Conservation (phyloP, 2,797 vertebrate species). For the Pitangus sulphuratus region DNA sequence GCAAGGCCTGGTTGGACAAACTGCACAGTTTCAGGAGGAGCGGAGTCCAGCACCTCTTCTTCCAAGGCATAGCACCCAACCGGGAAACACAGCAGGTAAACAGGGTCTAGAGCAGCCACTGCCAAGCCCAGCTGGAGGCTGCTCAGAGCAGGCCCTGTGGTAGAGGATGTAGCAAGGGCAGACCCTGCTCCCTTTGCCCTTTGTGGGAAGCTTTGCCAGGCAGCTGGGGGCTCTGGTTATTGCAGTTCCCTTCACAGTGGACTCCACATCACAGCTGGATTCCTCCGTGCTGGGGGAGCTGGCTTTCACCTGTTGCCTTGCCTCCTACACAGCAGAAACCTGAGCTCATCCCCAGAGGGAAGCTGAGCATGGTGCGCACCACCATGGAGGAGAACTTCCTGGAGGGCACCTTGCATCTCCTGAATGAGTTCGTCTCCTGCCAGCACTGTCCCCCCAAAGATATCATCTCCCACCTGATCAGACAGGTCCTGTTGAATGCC, state of each 20-base stretch:
- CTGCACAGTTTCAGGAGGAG: conserved; percentile 71
- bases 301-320: neutral
- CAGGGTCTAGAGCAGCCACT: neutral
- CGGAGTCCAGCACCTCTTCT: conserved; percentile 75
- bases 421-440: conserved; percentile 87
- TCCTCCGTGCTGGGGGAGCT: neutral
- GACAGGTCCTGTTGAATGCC: conserved; percentile 81
- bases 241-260: neutral
- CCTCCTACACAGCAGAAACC: conserved; percentile 60
- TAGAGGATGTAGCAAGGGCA: neutral
- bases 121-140: neutral
- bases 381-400: conserved; percentile 89
- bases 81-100: conserved; percentile 74
- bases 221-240: neutral
- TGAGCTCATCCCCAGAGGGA: conserved; percentile 81
- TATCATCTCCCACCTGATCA: conserved; percentile 83
- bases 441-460: conserved; percentile 84
- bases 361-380: conserved; percentile 84
- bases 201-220: neutral
- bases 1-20: conserved; percentile 71
- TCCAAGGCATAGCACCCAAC: conserved; percentile 55
- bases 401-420: conserved; percentile 88
- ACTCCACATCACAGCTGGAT: neutral
- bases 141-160: neutral
- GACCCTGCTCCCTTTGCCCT: neutral